These are phyloP conservation scores for Bombus confusus DNA, from an alignment of 1,140 invertebrate species.

Conservation along the genomic window DNA sequence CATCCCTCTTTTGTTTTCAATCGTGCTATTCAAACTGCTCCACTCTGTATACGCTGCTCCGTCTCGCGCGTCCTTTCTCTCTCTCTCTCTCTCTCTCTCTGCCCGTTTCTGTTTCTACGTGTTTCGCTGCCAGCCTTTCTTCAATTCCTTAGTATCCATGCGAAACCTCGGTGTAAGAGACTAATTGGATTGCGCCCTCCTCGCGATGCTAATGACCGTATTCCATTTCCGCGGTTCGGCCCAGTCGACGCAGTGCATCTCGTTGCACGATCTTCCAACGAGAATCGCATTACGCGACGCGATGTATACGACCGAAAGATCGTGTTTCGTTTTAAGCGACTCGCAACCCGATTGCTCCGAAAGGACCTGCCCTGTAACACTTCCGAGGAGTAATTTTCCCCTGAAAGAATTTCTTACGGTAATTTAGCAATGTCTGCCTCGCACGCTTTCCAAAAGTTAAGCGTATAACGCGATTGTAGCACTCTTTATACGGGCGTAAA, in stretches of 20 bases:
- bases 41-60: background rate
- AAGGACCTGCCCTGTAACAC: background rate
- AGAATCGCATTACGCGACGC: conserved; percentile 58
- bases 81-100: background rate
- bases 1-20: conserved; percentile 26
- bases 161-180: conserved; percentile 63
- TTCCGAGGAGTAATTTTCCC: background rate
- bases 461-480: background rate
- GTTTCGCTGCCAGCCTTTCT: conserved; percentile 20
- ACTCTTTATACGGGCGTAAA: no score
- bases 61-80: no score
- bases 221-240: conserved; percentile 67
- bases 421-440: background rate
- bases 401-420: background rate
- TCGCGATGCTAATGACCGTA: conserved; percentile 67
- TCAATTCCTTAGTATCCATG: conserved; percentile 48
- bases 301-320: conserved; percentile 48
- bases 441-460: background rate
- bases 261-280: conserved; percentile 65
- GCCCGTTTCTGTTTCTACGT: background rate
- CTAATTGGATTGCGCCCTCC: conserved; percentile 67
- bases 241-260: conserved; percentile 58
- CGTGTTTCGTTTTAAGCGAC: conserved; percentile 52
- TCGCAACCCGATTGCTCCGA: conserved; percentile 32
- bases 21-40: conserved; percentile 13